These are phyloP conservation scores for Gambusia yucatana DNA, from an alignment of 2,797 vertebrate genomes.

Conservation along the genomic window DNA sequence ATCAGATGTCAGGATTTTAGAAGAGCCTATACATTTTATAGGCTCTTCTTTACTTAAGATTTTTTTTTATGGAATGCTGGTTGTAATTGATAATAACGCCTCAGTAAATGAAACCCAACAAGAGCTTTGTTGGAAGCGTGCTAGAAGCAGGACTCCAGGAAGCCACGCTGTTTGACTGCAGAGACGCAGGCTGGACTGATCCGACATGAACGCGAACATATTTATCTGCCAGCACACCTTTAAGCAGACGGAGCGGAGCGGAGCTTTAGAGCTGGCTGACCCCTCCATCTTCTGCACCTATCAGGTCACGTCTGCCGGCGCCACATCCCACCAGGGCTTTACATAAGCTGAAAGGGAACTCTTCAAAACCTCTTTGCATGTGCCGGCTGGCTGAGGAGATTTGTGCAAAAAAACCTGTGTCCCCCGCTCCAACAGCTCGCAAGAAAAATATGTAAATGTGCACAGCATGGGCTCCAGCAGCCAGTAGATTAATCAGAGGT, in stretches of 20 bases:
- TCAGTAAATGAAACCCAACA: background rate
- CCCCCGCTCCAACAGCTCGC: constrained; percentile 69
- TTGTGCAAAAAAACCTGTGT: constrained; percentile 70
- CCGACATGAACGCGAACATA: background rate
- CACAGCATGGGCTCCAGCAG: constrained; percentile 76
- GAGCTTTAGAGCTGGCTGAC: constrained; percentile 59
- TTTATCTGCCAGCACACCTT: background rate
- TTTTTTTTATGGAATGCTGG: background rate
- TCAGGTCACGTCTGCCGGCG: constrained; percentile 67
- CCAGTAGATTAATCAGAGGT: constrained; percentile 79
- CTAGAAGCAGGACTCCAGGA: background rate
- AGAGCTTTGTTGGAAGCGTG: background rate
- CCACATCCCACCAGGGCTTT: constrained; percentile 72
- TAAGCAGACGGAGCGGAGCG: background rate
- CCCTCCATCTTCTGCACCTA: constrained; percentile 61
- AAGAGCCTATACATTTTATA: background rate
- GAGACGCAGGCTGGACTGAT: background rate
- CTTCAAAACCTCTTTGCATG: constrained; percentile 62
- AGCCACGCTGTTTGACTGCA: background rate
- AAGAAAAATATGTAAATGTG: constrained; percentile 80
- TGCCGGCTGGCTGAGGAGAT: constrained; percentile 66
- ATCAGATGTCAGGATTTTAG: background rate
- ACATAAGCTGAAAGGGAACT: constrained; percentile 69
- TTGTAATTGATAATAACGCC: background rate
- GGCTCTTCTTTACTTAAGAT: background rate